Base-by-base conservation (phyloP, 2,113 vertebrate genomes). In the Neodon shergylaensis region DNA sequence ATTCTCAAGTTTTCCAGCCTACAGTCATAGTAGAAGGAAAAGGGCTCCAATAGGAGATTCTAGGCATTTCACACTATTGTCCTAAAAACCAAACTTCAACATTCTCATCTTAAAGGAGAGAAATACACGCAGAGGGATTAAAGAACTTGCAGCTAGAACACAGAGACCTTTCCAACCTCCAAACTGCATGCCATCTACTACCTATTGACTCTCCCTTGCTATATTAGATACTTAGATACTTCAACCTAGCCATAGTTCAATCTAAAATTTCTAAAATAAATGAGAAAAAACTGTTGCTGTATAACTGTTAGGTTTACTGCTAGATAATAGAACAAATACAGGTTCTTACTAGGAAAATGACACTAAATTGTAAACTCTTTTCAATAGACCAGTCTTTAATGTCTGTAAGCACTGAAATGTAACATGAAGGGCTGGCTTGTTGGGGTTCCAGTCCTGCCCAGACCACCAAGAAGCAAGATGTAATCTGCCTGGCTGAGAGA, bases 321-420 rank as follows among this genome's bases (percentile, higher is more conserved):
- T 88, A 92, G 49, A 94, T 96, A 96, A 96, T 2, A 77, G 84
- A 93, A 90, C 14, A 96, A 93, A 77, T 88, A 49, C 0, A 82
- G 65, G 70, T 54, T 82, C 28, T 93, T 94, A 96, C 21, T 93
- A 95, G 95, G 81, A 85, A 97, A 97, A 91, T 33, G 47, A 28
- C 28, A 94, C 92, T 97, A 97, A 98, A 98, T 96, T 98, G 96
- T 88, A 98, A 97, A 82, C 72, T 97, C 84, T 86, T 98, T 97
- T 98, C 97, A 98, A 94, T 97, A 98, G 98, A 97, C 0, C 63
- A 95, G 90, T 96, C 94, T 98, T 98, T 98, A 98, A 98, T 98
- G 98, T 98, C 95, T 97, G 95, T 96, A 95, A 98, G 47, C 47
- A 49, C 47, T 49, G 47, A 49, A 49, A 49, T 49, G 47, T 49